phyloP scores from a whole-genome alignment of 2,113 vertebrate genomes.

The Recurvirostra avosetta region DNA sequence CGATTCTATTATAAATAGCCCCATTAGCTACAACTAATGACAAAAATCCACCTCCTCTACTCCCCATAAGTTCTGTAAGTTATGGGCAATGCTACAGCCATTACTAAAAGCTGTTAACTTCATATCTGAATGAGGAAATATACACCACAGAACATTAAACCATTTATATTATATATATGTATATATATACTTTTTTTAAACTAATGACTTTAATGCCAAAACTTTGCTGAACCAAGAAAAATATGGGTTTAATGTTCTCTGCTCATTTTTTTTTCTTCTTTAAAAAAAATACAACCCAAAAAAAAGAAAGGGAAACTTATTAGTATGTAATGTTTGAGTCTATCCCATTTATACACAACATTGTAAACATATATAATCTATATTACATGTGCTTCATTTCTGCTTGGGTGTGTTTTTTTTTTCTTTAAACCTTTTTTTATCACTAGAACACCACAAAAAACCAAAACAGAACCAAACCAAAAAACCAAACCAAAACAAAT shows the following conservation, averaged over 20 bases:
- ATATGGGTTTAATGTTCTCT: slow-evolving; percentile 76
- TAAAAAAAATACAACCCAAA: slow-evolving; percentile 66
- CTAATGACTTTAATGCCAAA: slow-evolving; percentile 75
- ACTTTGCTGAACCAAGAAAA: slow-evolving; percentile 76
- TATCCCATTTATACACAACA: slow-evolving; percentile 99
- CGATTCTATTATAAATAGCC: slow-evolving; percentile 73
- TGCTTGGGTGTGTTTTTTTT: slow-evolving; percentile 74
- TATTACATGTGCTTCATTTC: slow-evolving; percentile 99
- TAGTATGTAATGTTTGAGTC: slow-evolving; percentile 82
- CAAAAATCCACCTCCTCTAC: slow-evolving; percentile 69
- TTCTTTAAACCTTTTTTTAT: slow-evolving; percentile 84
- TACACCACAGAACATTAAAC: slow-evolving; percentile 91
- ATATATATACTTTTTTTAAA: slow-evolving; percentile 74
- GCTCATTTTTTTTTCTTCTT: slow-evolving; percentile 66
- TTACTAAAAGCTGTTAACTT: slow-evolving; percentile 77
- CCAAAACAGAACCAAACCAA: slow-evolving; percentile 36
- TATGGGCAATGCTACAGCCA: slow-evolving; percentile 71
- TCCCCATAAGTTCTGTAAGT: slow-evolving; percentile 73
- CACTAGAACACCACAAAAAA: slow-evolving; percentile 70
- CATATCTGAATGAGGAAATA: slow-evolving; percentile 86
- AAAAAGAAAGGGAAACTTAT: slow-evolving; percentile 81
- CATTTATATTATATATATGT: slow-evolving; percentile 79
- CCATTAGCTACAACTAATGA: slow-evolving; percentile 79
- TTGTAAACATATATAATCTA: slow-evolving; percentile 99
- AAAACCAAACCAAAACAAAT: slow-evolving; percentile 34